Evolutionary conservation across 1,140 invertebrate species (phyloP), one percentile per base, ranked within the genome.

Genomic region (Calliphora vicina): DNA sequence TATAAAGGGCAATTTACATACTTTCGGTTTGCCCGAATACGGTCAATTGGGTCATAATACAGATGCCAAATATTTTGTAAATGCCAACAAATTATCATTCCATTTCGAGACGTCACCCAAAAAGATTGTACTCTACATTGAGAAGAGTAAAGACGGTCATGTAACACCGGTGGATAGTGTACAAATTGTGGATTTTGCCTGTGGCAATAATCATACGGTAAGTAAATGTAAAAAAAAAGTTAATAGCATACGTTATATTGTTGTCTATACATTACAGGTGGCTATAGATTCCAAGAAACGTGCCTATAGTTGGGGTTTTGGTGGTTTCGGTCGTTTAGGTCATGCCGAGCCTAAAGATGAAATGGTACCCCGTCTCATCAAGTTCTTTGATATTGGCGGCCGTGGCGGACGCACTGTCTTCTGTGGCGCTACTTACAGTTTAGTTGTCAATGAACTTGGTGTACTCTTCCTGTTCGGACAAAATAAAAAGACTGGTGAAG

Each of bases 251-350:
- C 1, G 5, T 61, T 61, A 5, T 67, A 23, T 25, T 67, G n/a
- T 67, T 20, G 20, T 67, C 20, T 10, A 0, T 67, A 6, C 8
- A 26, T 74, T 86, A 26, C 81, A 96, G 95, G 93, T 98, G 73
- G 96, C 96, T 0, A 94, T 97, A 82, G 97, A 99, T 87, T 94
- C 95, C 0, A 95, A 95, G 86, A 97, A 96, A 87, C 93, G 97
- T 13, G 94, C 96, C 0, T 99, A 95, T 88, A 97, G 97, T 50
- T 98, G 97, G 97, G 97, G 97, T 29, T 98, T 98, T 90, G 97
- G 97, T 15, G 97, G 97, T 0, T 97, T 98, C 88, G 97, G 97
- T 0, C 93, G 97, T 20, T 91, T 99, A 1, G 97, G 97, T 0
- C 97, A 98, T 91, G 95, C 96, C 72, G 97, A 98, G 86, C 96